These are phyloP conservation scores for Sebastes umbrosus DNA, from an alignment of 2,797 vertebrate species.

Conservation along the genomic window DNA sequence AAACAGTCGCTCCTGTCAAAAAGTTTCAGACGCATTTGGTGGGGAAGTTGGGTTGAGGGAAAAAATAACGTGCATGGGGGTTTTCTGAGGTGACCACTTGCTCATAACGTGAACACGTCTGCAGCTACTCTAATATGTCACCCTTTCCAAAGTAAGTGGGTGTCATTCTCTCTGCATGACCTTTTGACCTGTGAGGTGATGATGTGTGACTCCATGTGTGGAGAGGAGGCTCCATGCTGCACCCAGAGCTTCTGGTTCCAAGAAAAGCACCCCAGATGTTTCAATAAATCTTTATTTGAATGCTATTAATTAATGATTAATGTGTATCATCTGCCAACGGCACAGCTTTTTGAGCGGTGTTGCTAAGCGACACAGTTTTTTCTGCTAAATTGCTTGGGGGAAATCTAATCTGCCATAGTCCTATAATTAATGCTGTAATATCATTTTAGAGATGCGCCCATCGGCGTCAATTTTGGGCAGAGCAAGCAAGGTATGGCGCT, in stretches of 20 bases:
- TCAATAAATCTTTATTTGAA: conserved; percentile 47
- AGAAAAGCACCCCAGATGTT: conserved; percentile 32
- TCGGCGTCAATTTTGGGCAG: conserved; percentile 48
- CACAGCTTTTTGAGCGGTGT: conserved; percentile 55
- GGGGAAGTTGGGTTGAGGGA: conserved; percentile 28
- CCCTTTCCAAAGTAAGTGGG: conserved; percentile 36
- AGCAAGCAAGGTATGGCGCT: conserved; percentile 42
- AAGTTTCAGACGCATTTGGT: conserved; percentile 34
- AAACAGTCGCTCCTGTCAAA: conserved; percentile 42
- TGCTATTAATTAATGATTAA: conserved; percentile 64
- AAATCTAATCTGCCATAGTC: conserved; percentile 67
- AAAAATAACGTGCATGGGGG: conserved; percentile 39
- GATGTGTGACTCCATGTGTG: conserved; percentile 4
- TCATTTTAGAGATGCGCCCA: conserved; percentile 60
- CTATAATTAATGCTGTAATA: conserved; percentile 70
- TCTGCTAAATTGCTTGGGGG: conserved; percentile 56
- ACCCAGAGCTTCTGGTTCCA: not conserved
- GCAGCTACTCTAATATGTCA: conserved; percentile 32
- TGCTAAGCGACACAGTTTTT: conserved; percentile 69
- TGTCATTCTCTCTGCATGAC: conserved; percentile 23
- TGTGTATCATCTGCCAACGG: conserved; percentile 50
- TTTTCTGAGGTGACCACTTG: conserved; percentile 62
- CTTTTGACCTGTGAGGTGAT: conserved; percentile 25
- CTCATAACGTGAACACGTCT: conserved; percentile 49
- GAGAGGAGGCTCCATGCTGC: not conserved